Percentiles rank a stretch among this genome's conserved stretches.
phyloP scores from a whole-genome alignment of 2,888 invertebrate species.

The Dicranocentrus wangi region DNA sequence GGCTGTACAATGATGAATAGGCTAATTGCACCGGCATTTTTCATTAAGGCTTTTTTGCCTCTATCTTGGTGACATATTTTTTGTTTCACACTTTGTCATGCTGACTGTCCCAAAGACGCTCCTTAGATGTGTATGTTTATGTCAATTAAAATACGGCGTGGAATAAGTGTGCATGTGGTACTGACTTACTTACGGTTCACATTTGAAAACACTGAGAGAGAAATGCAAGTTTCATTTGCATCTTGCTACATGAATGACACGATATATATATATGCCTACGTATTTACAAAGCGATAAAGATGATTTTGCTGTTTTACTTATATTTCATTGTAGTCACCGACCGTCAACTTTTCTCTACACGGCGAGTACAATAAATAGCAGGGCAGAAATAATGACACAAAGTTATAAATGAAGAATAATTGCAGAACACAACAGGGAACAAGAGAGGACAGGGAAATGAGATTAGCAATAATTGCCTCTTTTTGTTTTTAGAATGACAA shows the following conservation, averaged over 20 bases:
- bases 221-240: background rate
- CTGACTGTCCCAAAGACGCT: conserved; percentile 31
- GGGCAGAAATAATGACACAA: conserved; percentile 48
- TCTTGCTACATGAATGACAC: no score
- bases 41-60: conserved; percentile 24
- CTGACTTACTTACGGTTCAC: background rate
- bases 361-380: background rate
- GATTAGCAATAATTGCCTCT: conserved; percentile 52
- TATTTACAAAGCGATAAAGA: no score
- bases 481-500: conserved; percentile 52
- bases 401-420: conserved; percentile 53
- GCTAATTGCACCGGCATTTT: conserved; percentile 54
- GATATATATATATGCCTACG: no score
- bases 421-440: conserved; percentile 20
- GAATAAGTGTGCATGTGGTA: no score
- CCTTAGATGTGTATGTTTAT: background rate
- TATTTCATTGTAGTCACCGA: background rate
- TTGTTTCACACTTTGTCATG: conserved; percentile 39
- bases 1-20: conserved; percentile 41
- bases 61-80: conserved; percentile 45
- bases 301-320: no score
- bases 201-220: background rate
- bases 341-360: no score
- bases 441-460: conserved; percentile 49
- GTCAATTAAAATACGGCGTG: conserved; percentile 6